Base-by-base conservation (phyloP, 2,797 vertebrate species). In the Lepidocolaptes lacrymiger region DNA sequence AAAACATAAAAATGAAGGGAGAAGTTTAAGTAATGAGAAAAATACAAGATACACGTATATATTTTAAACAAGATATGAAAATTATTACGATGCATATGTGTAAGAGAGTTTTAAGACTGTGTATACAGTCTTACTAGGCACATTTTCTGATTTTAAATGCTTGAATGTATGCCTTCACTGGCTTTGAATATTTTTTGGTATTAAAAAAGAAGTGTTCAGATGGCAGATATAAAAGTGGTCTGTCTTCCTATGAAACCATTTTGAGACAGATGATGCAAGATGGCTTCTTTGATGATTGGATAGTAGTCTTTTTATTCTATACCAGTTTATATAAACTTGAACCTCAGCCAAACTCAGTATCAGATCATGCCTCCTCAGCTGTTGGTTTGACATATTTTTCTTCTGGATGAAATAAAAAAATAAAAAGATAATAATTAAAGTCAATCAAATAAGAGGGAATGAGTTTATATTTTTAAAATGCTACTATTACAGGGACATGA, bases 221-320 rank as follows among this genome's bases (percentile, higher is more conserved):
- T 75, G 52, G 32, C 81, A 89, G 51, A 79, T 86, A 67, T 0
- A 75, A 87, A 75, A 81, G 43, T 75, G 61, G 75, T 82, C 51
- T 84, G 8, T 84, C 71, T 86, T 90, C 34, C n/a, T 16, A 30
- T 86, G 8, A 82, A 90, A 86, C 21, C 23, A 10, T 94, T 62
- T 84, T 69, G 55, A 74, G 69, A 79, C 75, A 44, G 66, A 16
- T 88, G 52, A 69, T 90, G 80, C 62, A 82, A 86, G 36, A 44
- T 76, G 66, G 8, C 41, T 59, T 79, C 67, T 95, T 86, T 95
- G 77, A 67, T 92, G 80, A 76, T 9, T 72, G 71, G 54, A 58
- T 51, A 73, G 66, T 73, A 88, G 55, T 93, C 36, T 59, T 94
- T 94, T 92, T 88, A 84, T 92, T 93, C 79, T 90, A 3, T 76